These are phyloP conservation scores for Ascidia mentula DNA, from an alignment of 23 tunicate genomes.

Conservation along the genomic window DNA sequence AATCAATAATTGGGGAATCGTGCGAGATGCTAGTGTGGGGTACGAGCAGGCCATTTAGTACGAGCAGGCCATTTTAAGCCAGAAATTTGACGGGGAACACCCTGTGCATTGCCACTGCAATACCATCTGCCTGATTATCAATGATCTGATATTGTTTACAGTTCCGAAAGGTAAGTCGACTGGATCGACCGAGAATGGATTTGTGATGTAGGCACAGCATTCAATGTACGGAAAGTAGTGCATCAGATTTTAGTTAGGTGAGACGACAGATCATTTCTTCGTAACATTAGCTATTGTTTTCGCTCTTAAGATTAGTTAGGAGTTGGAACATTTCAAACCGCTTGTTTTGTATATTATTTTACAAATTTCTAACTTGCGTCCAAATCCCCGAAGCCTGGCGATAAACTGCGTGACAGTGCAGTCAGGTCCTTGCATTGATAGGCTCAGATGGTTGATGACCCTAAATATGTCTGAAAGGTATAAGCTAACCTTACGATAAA, in stretches of 20 bases:
- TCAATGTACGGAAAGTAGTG: slow-evolving; percentile 20
- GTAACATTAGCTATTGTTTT: neutral
- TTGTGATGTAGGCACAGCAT: slow-evolving; percentile 21
- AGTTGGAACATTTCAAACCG: slow-evolving; percentile 63
- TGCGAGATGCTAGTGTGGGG: slow-evolving; percentile 6
- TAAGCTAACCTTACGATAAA: slow-evolving; percentile 38
- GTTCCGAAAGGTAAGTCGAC: slow-evolving; percentile 19
- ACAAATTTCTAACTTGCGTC: slow-evolving; percentile 77
- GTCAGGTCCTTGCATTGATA: slow-evolving; percentile 64
- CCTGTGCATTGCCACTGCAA: slow-evolving; percentile 2
- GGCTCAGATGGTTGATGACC: slow-evolving; percentile 49
- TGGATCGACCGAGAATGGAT: slow-evolving; percentile 23
- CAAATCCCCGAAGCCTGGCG: slow-evolving; percentile 24
- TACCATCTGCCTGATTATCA: slow-evolving; percentile 3
- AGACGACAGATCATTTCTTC: slow-evolving; percentile 5
- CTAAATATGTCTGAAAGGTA: slow-evolving; percentile 69
- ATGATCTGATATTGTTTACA: slow-evolving; percentile 24
- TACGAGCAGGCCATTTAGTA: slow-evolving; percentile 2
- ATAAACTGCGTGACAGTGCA: slow-evolving; percentile 48
- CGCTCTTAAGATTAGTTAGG: neutral
- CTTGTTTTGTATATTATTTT: slow-evolving; percentile 41
- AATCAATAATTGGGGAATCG: slow-evolving; percentile 24
- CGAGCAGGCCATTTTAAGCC: slow-evolving; percentile 30
- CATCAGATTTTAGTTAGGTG: neutral
- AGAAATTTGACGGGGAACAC: slow-evolving; percentile 47